A percentile compares a stretch with the other conserved stretches of the same genome.
These are phyloP conservation scores for Eurystomus gularis DNA, from an alignment of 2,113 vertebrate genomes.

Conservation along the genomic window DNA sequence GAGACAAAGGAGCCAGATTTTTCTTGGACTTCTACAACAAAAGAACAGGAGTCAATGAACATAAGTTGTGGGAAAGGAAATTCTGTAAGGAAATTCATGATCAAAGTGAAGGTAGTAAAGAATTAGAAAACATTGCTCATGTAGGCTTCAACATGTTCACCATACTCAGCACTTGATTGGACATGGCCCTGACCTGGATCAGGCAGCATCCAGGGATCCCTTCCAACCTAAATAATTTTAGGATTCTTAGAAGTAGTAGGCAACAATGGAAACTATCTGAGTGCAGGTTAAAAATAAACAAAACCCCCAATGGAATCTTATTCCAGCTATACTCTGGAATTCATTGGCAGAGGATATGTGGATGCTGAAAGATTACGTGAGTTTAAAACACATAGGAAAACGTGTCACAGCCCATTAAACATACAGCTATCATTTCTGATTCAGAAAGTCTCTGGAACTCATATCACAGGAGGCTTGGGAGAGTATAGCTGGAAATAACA, in stretches of 20 bases:
- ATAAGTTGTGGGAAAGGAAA: not conserved
- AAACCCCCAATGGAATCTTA: not conserved
- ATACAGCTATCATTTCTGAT: not conserved
- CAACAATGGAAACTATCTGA: not conserved
- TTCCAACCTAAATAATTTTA: not conserved
- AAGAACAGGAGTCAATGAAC: not conserved
- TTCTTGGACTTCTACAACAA: not conserved
- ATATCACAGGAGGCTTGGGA: not conserved
- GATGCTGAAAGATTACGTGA: not conserved
- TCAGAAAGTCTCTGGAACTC: not conserved
- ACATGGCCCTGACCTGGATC: not conserved
- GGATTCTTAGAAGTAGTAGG: not conserved
- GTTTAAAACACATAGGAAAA: not conserved
- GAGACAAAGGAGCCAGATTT: not conserved
- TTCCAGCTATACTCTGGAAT: not conserved
- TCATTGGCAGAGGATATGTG: not conserved
- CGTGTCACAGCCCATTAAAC: not conserved
- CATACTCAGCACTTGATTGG: not conserved
- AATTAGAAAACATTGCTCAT: not conserved
- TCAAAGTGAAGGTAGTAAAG: not conserved
- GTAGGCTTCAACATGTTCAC: not conserved
- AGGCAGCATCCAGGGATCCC: not conserved
- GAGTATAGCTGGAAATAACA: not conserved
- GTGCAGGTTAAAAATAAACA: not conserved
- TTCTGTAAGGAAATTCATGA: not conserved